Conservation (phyloP, 2,113 vertebrate species). For the Lasiurus cinereus region DNA sequence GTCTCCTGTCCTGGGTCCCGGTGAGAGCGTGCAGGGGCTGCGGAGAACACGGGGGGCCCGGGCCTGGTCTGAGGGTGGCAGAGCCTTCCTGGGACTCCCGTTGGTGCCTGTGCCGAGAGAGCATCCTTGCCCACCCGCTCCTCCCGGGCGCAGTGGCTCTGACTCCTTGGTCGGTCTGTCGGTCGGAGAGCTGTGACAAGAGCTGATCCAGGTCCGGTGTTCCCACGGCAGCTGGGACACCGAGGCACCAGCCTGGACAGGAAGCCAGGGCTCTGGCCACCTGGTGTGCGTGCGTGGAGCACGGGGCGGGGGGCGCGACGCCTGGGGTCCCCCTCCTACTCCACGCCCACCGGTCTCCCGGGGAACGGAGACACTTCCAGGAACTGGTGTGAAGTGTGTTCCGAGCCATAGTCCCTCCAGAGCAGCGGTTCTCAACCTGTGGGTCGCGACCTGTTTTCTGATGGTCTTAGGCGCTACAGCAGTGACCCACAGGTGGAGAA, state of each 20-base stretch:
- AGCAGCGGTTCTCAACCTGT: no score
- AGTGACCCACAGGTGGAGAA: no score
- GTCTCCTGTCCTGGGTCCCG: neutral
- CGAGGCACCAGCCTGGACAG: fast-evolving
- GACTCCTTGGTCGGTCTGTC: fast-evolving
- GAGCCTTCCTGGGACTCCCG: neutral
- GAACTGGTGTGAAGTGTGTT: neutral
- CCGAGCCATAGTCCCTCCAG: neutral
- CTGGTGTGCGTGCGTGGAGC: fast-evolving
- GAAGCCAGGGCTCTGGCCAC: fast-evolving
- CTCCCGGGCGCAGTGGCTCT: neutral
- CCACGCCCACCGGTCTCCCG: fast-evolving
- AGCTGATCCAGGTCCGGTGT: fast-evolving
- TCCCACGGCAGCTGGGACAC: fast-evolving
- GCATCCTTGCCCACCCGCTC: fast-evolving
- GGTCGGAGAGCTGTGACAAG: fast-evolving
- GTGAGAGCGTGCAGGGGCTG: neutral
- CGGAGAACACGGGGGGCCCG: no score
- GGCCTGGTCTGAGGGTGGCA: fast-evolving
- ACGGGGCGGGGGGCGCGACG: fast-evolving
- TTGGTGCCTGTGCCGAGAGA: fast-evolving
- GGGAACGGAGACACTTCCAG: fast-evolving
- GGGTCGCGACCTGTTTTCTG: no score
- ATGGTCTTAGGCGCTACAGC: no score
- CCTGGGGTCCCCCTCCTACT: fast-evolving